Base-by-base conservation (phyloP, 2,888 invertebrate genomes). In the Hoplodrina blanda region DNA sequence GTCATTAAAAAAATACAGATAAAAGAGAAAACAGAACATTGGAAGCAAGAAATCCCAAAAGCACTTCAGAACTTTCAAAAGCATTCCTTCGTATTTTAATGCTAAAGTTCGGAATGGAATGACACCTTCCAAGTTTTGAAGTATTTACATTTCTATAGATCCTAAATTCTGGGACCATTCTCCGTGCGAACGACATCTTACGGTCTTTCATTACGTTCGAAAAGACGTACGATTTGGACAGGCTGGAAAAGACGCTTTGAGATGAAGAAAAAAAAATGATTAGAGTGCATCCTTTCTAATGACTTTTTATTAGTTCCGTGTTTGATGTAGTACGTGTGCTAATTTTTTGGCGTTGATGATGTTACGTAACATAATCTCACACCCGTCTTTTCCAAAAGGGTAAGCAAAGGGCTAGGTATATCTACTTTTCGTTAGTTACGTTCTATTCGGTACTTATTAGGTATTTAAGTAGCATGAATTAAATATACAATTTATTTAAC, bases 81-180 rank as follows among this genome's bases (percentile, higher is more conserved):
- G 60, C 57, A 61, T 72, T 78, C 77, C 63, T 55, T 72, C 54
- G 72, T 67, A 66, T 63, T 81, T 78, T 66, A 77, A 71, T 62
- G 62, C 50, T 63, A 15, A 61, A 81, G 46, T 81, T 81, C 19
- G 62, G 17, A 71, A 77, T 56, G 56, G 62, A 81, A 77, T 77
- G 72, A 78, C 81, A 81, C 81, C 78, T 69, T 69, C 56, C 44
- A 66, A 79, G 81, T 79, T 79, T 54, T 69, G 57, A 79, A 78
- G 78, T 78, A 81, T 79, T 79, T 78, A 81, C 68, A 79, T 79
- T 81, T 79, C 78, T 81, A 78, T 65, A 79, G 82, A 73, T 66
- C 56, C 62, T 61, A 82, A 81, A 76, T 68, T 81, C 62, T 66
- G 72, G 49, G 41, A 60, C 61, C 56, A 57, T 68, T 79, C 49